Evolutionary conservation across 2,797 vertebrate genomes (phyloP), one percentile per base, ranked within the genome.

Genomic region (Neosilurus hyrtlii): DNA sequence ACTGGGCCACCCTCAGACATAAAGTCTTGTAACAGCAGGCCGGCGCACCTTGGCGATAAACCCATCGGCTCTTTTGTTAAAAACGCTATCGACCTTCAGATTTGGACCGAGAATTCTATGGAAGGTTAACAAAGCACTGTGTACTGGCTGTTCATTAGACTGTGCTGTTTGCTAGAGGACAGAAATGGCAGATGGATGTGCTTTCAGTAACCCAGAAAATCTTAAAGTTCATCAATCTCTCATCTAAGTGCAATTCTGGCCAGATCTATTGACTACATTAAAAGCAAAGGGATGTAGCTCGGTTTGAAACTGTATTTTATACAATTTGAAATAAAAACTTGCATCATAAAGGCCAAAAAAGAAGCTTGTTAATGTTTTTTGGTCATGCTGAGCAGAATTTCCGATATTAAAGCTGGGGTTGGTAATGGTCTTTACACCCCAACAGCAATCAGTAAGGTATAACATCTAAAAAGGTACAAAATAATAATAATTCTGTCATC

Each of bases 61-160:
- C 86, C 88, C 84, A 88, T 92, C 90, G 91, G 90, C 88, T 84
- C 85, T 89, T 92, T 92, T 92, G 90, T 92, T 90, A 89, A 91
- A 84, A 93, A 91, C 86, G 85, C 84, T 88, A 93, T 92, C 88
- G 89, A 92, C 91, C 89, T 89, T 84, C 83, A 63, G 87, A 81
- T 83, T 73, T 61, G 73, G 80, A 80, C 51, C 52, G 26, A 51
- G 37, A 59, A 59, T 43, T 77, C 81, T 76, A 49, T 68, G 62
- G 62, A 57, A 68, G 81, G 52, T 67, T 82, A 82, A 82, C 61
- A 76, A 82, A 76, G 72, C 30, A n/a, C 63, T 18, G 68, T 54
- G 18, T 10, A 63, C 57, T 51, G 49, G 80, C 59, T 66, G 61
- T 65, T 74, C 51, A 11, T 37, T 54, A 59, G 30, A 59, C 30